phyloP scores from a whole-genome alignment of 2,888 invertebrate species.

The Sicus ferrugineus region DNA sequence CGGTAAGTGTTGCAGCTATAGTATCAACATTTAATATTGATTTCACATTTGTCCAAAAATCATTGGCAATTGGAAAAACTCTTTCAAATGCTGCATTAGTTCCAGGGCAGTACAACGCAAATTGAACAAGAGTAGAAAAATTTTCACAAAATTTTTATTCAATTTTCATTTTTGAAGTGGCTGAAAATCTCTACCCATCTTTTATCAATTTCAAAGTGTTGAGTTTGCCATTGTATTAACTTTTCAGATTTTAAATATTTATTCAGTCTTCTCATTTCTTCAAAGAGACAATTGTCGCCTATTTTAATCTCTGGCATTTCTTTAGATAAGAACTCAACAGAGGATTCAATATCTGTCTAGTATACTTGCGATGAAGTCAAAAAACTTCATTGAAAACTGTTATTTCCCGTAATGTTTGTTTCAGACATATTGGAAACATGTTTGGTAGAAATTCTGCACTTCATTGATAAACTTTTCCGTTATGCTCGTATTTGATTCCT shows the following conservation, averaged over 20 bases:
- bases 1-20: too few species aligned
- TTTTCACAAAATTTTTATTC: too few species aligned
- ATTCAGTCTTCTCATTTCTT: neutral
- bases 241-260: too few species aligned
- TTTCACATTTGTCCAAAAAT: too few species aligned
- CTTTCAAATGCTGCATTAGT: too few species aligned
- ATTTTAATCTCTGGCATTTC: neutral
- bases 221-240: neutral
- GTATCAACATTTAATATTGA: too few species aligned
- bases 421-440: neutral
- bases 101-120: neutral
- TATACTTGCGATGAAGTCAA: neutral
- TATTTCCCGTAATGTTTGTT: too few species aligned
- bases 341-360: neutral
- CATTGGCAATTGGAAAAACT: too few species aligned
- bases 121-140: too few species aligned
- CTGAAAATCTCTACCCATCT: neutral
- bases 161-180: neutral
- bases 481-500: neutral
- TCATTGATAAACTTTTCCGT: neutral
- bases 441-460: neutral
- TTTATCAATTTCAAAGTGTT: neutral
- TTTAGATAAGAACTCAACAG: neutral
- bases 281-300: neutral
- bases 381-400: neutral